A percentile compares a stretch with the other conserved stretches of the same genome.
These are phyloP conservation scores for Cepaea nemoralis DNA, from an alignment of 1,140 invertebrate genomes.

Conservation along the genomic window DNA sequence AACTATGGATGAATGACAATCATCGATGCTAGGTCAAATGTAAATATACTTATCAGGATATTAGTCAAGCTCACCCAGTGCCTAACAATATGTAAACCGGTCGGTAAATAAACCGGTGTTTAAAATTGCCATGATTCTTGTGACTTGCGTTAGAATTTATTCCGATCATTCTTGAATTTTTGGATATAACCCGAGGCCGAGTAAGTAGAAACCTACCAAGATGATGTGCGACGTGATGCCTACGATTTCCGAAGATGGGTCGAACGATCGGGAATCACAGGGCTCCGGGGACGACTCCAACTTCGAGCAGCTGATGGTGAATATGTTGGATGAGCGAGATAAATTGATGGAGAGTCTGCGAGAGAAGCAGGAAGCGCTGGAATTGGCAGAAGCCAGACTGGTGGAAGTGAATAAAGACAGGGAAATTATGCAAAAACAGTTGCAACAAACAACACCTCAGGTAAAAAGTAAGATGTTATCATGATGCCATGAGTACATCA, in stretches of 20 bases:
- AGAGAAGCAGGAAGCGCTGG: constrained; percentile 92
- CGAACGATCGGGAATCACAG: constrained; percentile 71
- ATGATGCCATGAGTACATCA: background rate
- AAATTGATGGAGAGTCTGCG: constrained; percentile 93
- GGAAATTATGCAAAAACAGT: constrained; percentile 92
- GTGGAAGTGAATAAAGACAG: constrained; percentile 93
- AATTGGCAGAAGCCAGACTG: constrained; percentile 86
- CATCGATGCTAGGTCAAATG: background rate
- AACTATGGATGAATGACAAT: constrained; percentile 7
- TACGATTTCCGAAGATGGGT: constrained; percentile 96
- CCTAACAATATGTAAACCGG: constrained; percentile 2
- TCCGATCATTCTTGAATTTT: background rate
- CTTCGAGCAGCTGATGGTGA: constrained; percentile 99
- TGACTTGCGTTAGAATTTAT: background rate
- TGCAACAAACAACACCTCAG: constrained; percentile 95
- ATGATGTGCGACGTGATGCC: constrained; percentile 99
- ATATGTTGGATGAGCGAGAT: constrained; percentile 98
- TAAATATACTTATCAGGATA: background rate
- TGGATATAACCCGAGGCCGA: background rate
- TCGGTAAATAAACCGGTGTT: background rate
- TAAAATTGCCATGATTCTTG: background rate
- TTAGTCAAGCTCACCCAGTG: background rate
- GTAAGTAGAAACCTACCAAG: constrained; percentile 42
- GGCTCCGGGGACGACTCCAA: constrained; percentile 90
- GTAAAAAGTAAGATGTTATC: constrained; percentile 74